Percentiles rank a stretch among this genome's conserved stretches.
These are phyloP conservation scores for Chlorodrepanis virens DNA, from an alignment of 2,113 vertebrate species.

Conservation along the genomic window DNA sequence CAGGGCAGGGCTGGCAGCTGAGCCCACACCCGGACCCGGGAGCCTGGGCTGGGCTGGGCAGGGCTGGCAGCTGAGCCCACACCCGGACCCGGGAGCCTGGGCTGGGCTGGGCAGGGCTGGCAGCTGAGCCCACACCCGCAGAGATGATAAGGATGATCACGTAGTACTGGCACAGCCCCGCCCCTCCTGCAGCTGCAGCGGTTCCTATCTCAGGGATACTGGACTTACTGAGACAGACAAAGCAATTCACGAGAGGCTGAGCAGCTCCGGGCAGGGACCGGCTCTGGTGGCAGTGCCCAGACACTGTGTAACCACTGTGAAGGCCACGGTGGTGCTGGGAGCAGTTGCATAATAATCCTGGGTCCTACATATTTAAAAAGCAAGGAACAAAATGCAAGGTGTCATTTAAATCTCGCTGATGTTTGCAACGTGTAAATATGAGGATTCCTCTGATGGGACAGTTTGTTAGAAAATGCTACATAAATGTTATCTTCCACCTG, in stretches of 20 bases:
- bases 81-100: constrained; percentile 18
- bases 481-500: constrained; percentile 59
- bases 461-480: constrained; percentile 68
- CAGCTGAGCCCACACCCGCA: constrained; percentile 27
- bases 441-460: constrained; percentile 58
- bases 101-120: not conserved
- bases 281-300: not conserved
- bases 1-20: not conserved
- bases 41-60: not conserved
- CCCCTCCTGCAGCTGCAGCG: constrained; percentile 67
- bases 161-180: constrained; percentile 7
- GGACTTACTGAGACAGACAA: constrained; percentile 72
- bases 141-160: not conserved
- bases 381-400: constrained; percentile 28
- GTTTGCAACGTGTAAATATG: constrained; percentile 68
- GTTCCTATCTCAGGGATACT: constrained; percentile 85
- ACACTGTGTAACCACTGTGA: constrained; percentile 53
- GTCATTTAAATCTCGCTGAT: constrained; percentile 51
- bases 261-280: constrained; percentile 45
- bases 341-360: constrained; percentile 41
- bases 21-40: not conserved
- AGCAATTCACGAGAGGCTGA: constrained; percentile 66
- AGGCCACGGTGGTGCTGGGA: constrained; percentile 36
- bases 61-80: no score
- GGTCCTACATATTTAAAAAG: constrained; percentile 26